These are phyloP conservation scores for Crypturellus tataupa DNA, from an alignment of 2,797 vertebrate genomes.

Conservation along the genomic window DNA sequence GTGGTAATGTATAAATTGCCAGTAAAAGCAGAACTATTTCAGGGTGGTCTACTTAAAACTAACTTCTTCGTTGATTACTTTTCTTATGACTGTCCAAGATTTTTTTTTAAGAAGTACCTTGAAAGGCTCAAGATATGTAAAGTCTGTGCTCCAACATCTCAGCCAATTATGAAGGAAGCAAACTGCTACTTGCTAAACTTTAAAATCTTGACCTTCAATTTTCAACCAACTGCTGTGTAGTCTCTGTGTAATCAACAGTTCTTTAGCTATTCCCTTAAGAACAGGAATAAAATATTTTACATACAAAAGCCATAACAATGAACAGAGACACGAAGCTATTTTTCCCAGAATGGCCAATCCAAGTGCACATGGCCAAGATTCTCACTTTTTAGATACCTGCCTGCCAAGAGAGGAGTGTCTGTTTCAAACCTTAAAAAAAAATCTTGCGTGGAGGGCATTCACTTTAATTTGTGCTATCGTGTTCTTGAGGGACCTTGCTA, in stretches of 20 bases:
- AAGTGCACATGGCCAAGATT: conserved; percentile 19
- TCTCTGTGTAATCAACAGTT: not conserved
- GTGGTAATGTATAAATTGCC: conserved; percentile 37
- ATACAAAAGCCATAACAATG: not conserved
- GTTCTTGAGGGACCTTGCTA: not conserved
- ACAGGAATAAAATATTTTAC: not conserved
- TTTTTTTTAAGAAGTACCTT: conserved; percentile 32
- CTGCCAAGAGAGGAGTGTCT: not conserved
- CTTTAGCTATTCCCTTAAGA: not conserved
- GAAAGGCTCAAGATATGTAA: not conserved
- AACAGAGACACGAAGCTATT: not conserved
- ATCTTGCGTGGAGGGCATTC: not conserved
- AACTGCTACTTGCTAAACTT: not conserved
- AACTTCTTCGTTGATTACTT: conserved; percentile 44
- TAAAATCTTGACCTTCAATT: conserved; percentile 13
- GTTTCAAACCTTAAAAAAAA: conserved; percentile 22
- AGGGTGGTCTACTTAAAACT: conserved; percentile 56
- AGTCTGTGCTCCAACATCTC: conserved; percentile 7
- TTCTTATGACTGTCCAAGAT: conserved; percentile 49
- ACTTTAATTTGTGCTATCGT: not conserved
- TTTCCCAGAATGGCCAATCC: not conserved
- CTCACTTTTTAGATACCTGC: not conserved
- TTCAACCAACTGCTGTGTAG: not conserved
- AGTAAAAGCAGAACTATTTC: conserved; percentile 65
- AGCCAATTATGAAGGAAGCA: conserved; percentile 18